Conservation (phyloP, 2,113 vertebrate species). For the pig (Sus scrofa) region DNA sequence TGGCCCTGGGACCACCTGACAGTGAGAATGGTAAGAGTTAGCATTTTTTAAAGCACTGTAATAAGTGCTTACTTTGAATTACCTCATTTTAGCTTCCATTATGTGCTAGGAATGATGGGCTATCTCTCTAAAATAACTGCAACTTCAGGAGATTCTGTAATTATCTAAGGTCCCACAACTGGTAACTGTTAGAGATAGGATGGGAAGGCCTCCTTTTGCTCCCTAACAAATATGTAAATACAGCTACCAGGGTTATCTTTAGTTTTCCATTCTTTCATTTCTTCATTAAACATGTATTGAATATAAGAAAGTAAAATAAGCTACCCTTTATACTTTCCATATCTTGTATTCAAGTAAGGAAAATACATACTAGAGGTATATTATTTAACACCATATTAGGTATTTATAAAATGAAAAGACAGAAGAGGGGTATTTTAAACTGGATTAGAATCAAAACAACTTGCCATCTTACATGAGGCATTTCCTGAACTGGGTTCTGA, state of each 20-base stretch:
- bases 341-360: background rate
- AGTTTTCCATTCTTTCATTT: slow-evolving; percentile 9
- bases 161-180: background rate
- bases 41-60: background rate
- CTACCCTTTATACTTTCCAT: background rate
- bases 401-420: background rate
- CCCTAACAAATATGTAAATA: background rate
- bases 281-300: background rate
- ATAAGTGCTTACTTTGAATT: slow-evolving; percentile 5
- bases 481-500: background rate
- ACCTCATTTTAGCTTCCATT: slow-evolving; percentile 45
- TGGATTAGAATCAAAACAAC: background rate
- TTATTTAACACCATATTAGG: background rate
- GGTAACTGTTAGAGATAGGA: background rate
- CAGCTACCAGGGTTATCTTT: background rate
- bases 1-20: background rate
- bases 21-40: slow-evolving; percentile 16
- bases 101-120: background rate
- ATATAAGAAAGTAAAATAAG: slow-evolving; percentile 1
- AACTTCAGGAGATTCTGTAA: slow-evolving; percentile 7
- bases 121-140: slow-evolving; percentile 33
- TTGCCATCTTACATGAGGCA: background rate
- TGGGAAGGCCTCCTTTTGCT: background rate
- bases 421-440: background rate
- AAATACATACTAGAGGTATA: background rate